Evolutionary conservation across 1,140 invertebrate species (phyloP).

Genomic region (Gonatopus flavifemur): DNA sequence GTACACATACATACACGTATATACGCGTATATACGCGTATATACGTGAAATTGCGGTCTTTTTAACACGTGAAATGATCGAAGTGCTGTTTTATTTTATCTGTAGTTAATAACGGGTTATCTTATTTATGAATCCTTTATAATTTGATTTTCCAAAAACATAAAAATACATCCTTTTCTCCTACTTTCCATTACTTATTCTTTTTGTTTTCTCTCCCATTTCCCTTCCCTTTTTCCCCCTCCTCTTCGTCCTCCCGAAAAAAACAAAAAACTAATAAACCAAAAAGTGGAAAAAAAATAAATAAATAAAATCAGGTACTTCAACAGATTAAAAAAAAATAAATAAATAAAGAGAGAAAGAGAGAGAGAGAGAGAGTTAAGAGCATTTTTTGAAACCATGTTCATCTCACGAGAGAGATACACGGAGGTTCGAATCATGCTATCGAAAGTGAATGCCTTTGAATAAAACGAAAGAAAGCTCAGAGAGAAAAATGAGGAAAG

Average conservation of each 20-base stretch:
- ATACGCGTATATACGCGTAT: too few relatives aligned
- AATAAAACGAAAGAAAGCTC: conserved; percentile 18
- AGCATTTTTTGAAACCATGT: conserved; percentile 34
- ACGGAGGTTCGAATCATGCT: conserved; percentile 15
- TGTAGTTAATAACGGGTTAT: conserved; percentile 55
- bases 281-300: conserved; percentile 31
- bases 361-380: conserved; percentile 28
- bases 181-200: conserved; percentile 15
- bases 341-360: conserved; percentile 22
- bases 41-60: too few relatives aligned
- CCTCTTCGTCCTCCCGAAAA: conserved; percentile 26
- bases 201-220: conserved; percentile 17
- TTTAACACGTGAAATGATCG: conserved; percentile 23
- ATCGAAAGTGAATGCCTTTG: conserved; percentile 31
- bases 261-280: conserved; percentile 21
- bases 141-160: conserved; percentile 52
- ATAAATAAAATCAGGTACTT: conserved; percentile 20
- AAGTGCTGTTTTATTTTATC: conserved; percentile 52
- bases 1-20: too few relatives aligned
- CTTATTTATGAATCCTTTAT: conserved; percentile 52
- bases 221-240: conserved; percentile 28
- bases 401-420: conserved; percentile 23
- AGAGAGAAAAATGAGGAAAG: conserved; percentile 1
- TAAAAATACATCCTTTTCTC: conserved; percentile 34
- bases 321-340: too few relatives aligned